These are phyloP conservation scores for Caranx ignobilis DNA, from an alignment of 2,113 vertebrate species.

Conservation along the genomic window DNA sequence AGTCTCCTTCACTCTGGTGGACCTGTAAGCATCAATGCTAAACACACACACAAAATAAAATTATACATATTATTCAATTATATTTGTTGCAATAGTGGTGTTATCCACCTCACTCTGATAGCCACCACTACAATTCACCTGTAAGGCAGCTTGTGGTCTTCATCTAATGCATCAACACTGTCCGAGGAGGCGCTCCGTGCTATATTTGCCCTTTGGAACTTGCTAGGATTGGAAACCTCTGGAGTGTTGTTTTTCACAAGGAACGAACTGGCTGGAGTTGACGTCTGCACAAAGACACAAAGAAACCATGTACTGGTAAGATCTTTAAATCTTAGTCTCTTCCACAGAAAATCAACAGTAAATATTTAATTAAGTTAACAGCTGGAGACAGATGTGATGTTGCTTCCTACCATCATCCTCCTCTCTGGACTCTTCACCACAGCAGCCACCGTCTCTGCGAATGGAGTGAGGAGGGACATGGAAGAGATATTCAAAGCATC, in stretches of 20 bases:
- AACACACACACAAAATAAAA: neutral
- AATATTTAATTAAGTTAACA: neutral
- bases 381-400: neutral
- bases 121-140: conserved; percentile 82
- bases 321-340: neutral
- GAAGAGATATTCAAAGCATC: conserved; percentile 96
- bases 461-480: conserved; percentile 95
- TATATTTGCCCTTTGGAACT: conserved; percentile 86
- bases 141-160: conserved; percentile 89
- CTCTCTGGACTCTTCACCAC: conserved; percentile 87
- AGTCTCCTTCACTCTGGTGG: conserved; percentile 90
- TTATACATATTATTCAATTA: neutral
- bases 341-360: neutral
- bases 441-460: conserved; percentile 92
- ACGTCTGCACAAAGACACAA: conserved; percentile 69
- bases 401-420: conserved; percentile 73
- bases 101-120: no score
- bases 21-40: conserved; percentile 94
- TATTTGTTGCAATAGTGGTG: neutral
- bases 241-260: conserved; percentile 80
- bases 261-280: conserved; percentile 85
- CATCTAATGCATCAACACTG: conserved; percentile 77
- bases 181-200: conserved; percentile 84
- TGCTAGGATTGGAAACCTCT: conserved; percentile 78
- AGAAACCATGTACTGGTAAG: neutral